A percentile compares a stretch with the other conserved stretches of the same genome.
Conservation (phyloP, 2,113 vertebrate species). For the Muntiacus reevesi region DNA sequence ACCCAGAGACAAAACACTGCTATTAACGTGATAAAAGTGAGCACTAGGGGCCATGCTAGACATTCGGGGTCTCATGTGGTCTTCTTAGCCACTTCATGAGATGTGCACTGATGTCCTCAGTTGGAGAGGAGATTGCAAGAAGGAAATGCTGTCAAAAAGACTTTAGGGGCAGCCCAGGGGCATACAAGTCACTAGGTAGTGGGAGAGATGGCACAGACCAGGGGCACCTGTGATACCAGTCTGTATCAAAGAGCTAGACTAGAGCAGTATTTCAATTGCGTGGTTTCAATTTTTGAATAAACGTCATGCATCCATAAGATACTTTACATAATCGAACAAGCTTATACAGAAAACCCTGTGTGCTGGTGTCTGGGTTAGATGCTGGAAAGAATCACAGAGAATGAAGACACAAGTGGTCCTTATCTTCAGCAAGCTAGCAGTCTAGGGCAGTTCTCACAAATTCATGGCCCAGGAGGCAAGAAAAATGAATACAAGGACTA, state of each 20-base stretch:
- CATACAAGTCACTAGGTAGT: background rate
- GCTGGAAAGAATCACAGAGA: background rate
- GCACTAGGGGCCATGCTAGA: background rate
- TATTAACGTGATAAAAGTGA: background rate
- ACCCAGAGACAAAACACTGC: background rate
- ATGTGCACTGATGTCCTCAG: fast-evolving
- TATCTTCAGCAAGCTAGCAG: background rate
- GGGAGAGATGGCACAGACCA: background rate
- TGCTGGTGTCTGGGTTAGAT: background rate
- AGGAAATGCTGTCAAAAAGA: background rate
- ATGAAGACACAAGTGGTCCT: background rate
- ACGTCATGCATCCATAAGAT: background rate
- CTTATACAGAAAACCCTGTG: background rate
- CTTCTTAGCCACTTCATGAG: background rate
- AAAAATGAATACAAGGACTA: background rate
- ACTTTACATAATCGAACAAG: background rate
- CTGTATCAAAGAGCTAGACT: background rate
- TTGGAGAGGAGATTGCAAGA: background rate
- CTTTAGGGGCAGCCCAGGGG: background rate
- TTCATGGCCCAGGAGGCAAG: background rate
- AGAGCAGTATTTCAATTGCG: fast-evolving
- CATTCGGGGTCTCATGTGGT: background rate
- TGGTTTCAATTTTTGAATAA: background rate
- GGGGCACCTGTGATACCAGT: fast-evolving
- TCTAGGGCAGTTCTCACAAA: background rate